Evolutionary conservation across 2,888 invertebrate species (phyloP).

Genomic region (Nesidiocoris tenuis): DNA sequence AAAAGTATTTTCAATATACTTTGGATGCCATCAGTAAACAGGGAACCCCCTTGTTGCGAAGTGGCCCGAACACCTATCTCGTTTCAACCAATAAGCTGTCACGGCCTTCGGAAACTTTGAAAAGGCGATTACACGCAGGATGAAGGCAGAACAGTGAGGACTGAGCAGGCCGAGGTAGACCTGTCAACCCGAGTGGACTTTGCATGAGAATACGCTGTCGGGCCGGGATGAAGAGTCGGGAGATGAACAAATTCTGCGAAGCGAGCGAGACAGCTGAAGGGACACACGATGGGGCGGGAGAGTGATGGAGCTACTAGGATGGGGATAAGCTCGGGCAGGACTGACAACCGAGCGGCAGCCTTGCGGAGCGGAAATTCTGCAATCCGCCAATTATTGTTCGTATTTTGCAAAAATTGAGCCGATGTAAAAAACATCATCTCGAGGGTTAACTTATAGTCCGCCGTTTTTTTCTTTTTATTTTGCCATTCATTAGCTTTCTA

Average conservation of each 20-base stretch:
- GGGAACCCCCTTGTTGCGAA: too few relatives aligned
- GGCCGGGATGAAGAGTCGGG: background rate
- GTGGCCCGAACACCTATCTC: too few relatives aligned
- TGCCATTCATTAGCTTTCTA: too few relatives aligned
- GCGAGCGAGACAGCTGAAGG: background rate
- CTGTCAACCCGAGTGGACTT: conserved; percentile 32
- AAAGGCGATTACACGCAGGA: conserved; percentile 15
- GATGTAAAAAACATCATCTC: too few relatives aligned
- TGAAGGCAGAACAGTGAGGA: background rate
- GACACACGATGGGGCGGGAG: background rate
- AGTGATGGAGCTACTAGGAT: background rate
- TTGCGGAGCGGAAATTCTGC: background rate
- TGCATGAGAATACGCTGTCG: conserved; percentile 30
- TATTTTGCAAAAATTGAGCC: too few relatives aligned
- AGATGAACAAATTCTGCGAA: background rate
- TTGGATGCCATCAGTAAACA: too few relatives aligned
- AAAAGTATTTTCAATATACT: background rate
- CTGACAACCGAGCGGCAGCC: background rate
- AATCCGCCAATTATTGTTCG: background rate
- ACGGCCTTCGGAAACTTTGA: conserved; percentile 21
- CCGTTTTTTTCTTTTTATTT: too few relatives aligned
- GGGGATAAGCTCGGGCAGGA: background rate
- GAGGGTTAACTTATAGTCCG: too few relatives aligned
- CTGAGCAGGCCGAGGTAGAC: background rate
- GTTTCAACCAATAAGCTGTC: conserved; percentile 27